Evolutionary conservation across 2,113 vertebrate genomes (phyloP).

Genomic region (Parus major): DNA sequence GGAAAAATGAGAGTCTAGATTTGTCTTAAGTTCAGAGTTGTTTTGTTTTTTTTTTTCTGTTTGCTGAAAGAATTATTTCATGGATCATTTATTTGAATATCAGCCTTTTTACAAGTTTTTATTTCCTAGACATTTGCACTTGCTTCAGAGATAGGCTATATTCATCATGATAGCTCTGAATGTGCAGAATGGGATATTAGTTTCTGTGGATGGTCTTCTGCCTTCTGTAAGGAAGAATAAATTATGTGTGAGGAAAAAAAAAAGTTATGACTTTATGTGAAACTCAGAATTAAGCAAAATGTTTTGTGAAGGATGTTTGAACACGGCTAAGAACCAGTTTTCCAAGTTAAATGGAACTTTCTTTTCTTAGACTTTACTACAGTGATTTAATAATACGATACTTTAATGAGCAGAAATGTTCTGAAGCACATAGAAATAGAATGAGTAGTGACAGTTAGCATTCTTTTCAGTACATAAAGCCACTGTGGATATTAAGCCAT

Average conservation of each 20-base stretch:
- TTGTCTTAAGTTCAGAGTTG: neutral
- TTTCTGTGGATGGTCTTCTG: neutral
- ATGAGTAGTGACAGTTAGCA: neutral
- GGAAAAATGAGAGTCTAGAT: neutral
- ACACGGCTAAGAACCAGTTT: neutral
- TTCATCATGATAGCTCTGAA: neutral
- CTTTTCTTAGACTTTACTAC: neutral
- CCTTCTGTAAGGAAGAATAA: constrained; percentile 18
- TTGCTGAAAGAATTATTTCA: constrained; percentile 38
- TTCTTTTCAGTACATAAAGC: neutral
- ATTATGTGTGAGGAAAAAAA: neutral
- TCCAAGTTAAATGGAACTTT: neutral
- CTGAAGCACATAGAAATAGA: neutral
- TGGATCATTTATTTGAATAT: constrained; percentile 28
- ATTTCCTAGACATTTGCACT: constrained; percentile 1
- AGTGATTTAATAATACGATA: constrained; percentile 3
- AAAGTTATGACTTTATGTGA: neutral
- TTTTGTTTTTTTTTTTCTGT: neutral
- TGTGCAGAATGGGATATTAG: neutral
- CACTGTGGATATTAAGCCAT: neutral
- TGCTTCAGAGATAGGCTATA: neutral
- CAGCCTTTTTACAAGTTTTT: constrained; percentile 13
- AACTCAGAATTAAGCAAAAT: constrained; percentile 2
- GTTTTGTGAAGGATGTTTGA: constrained; percentile 6
- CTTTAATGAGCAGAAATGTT: constrained; percentile 1